A percentile compares a stretch with the other conserved stretches of the same genome.
phyloP scores from a whole-genome alignment of 2,113 vertebrate genomes.

The Columbina picui region DNA sequence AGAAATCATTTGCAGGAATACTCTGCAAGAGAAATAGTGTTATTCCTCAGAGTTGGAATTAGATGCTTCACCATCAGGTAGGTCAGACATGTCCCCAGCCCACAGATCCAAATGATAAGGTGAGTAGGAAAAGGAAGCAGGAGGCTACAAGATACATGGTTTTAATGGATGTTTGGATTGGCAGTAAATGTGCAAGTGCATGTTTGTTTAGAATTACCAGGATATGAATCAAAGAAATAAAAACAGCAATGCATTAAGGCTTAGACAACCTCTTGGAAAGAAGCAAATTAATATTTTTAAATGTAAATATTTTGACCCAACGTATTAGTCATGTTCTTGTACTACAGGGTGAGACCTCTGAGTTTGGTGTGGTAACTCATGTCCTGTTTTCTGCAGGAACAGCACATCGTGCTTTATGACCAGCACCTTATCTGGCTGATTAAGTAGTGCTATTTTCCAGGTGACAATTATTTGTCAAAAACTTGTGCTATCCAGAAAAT shows the following conservation, averaged over 20 bases:
- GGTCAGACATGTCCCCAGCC: neutral
- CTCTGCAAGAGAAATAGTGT: neutral
- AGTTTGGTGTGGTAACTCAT: neutral
- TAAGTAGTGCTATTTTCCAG: neutral
- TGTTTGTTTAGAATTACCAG: slow-evolving; percentile 52
- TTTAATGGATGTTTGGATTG: slow-evolving; percentile 43
- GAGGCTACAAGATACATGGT: fast-evolving
- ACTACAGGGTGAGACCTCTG: neutral
- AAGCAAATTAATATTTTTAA: slow-evolving; percentile 51
- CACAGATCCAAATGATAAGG: neutral
- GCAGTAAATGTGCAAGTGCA: neutral
- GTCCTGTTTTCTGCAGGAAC: neutral
- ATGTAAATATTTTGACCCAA: slow-evolving; percentile 54
- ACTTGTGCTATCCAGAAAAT: neutral
- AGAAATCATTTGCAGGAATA: neutral
- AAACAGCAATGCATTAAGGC: slow-evolving; percentile 52
- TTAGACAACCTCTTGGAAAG: slow-evolving; percentile 35
- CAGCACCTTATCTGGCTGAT: neutral
- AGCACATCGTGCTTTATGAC: neutral
- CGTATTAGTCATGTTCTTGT: slow-evolving; percentile 22
- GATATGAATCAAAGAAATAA: slow-evolving; percentile 58
- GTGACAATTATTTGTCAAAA: neutral
- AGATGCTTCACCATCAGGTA: neutral
- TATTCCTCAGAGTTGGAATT: neutral
- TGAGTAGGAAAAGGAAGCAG: neutral